Evolutionary conservation across 1,140 invertebrate species (phyloP), one percentile per base, ranked within the genome.

Genomic region (Theocolax elegans): DNA sequence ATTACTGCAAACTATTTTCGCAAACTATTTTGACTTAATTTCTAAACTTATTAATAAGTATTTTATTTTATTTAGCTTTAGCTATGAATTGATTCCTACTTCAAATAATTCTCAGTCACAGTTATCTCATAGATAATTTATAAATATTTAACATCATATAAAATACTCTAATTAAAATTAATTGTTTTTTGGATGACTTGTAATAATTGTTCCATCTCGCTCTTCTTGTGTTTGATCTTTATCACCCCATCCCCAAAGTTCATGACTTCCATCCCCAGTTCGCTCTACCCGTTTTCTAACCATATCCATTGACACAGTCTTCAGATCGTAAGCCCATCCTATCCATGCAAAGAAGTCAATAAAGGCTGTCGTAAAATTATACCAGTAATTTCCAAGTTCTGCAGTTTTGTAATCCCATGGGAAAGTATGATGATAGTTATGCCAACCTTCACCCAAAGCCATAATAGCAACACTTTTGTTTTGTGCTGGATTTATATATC

Each of bases 351-450:
- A 93, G 71, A 94, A 89, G 76, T 97, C 94, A 72, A 97, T 95
- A 80, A 97, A 95, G 1, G 87, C 87, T 0, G 92, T 95, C 0
- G 95, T 97, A 46, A 92, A 86, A 79, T 98, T 98, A 13, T 92
- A 83, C 13, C 88, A 88, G 85, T 93, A 94, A 77, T 91, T 89
- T 42, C 95, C 93, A 0, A 95, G 86, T 79, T 95, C 94, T 4
- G 93, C 88, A 2, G 94, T 92, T 79, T 95, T 94, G 88, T 97
- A 97, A 80, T 98, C 97, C 90, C 94, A 95, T 0, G 97, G 97
- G n/a, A n/a, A n/a, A n/a, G n/a, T n/a, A n/a, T n/a, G n/a, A n/a
- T n/a, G n/a, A n/a, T n/a, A n/a, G n/a, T 98, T 98, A 81, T 98
- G 96, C 91, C 94, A 97, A 2, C 95, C 95, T 86, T 95, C 94